Evolutionary conservation across 1,140 invertebrate genomes (phyloP), one percentile per base, ranked within the genome.

Genomic region (Phthorimaea operculella): DNA sequence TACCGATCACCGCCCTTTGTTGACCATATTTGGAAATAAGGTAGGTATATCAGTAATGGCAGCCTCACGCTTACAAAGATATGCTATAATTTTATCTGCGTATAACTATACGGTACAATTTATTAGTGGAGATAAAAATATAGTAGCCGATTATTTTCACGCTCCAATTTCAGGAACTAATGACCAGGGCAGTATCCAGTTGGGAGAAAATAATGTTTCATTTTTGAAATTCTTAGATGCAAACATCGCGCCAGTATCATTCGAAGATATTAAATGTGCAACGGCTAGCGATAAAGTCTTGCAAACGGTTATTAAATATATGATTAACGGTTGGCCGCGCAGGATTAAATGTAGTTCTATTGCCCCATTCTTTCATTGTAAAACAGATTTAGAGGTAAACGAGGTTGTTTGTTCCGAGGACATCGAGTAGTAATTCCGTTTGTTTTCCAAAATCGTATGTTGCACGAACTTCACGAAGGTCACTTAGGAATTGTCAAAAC

Each of bases 51-150:
- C 48, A 18, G 48, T 50, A 21, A 50, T 50, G 48, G 48, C 69
- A 17, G 64, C 72, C 12, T 60, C n/a, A 45, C 34, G 77, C 39
- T 14, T 83, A n/a, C 66, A 69, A 39, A 59, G 68, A 28, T 83
- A 68, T 62, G 64, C 67, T 14, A 52, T 75, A 18, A 62, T 71
- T 49, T 58, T 83, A 42, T 53, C 56, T 4, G 64, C 55, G 4
- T 82, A 67, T 59, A 49, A 76, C 50, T 83, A 73, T 58, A 51
- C 58, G 34, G 70, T 80, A 7, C 53, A 66, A 58, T 68, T 70
- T 55, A 60, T 66, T 49, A 59, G 58, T 11, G 57, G 64, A 33
- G 51, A 44, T 11, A 54, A 72, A 16, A 67, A 76, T 58, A 34
- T 11, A 15, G 51, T 52, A 45, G 75, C 72, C 3, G 74, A 80